Conservation (phyloP, 2,888 invertebrate species). For the Boloria selene region DNA sequence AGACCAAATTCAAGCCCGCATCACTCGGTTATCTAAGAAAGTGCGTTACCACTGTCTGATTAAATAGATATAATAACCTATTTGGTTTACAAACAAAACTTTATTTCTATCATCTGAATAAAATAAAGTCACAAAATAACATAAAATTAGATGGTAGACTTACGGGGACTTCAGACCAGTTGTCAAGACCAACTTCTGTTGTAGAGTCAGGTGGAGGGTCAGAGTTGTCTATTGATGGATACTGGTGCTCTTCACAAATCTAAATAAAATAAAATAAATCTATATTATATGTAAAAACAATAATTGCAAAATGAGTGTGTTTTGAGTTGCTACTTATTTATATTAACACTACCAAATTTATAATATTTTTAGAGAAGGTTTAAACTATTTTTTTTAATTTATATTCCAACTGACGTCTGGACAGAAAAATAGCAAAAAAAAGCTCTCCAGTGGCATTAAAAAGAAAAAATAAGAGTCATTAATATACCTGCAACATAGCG, state of each 20-base stretch:
- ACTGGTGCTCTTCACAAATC: slow-evolving; percentile 80
- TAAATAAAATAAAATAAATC: slow-evolving; percentile 42
- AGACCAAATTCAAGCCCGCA: too few species aligned
- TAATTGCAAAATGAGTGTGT: too few species aligned
- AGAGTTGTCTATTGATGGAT: slow-evolving; percentile 72
- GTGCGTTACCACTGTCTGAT: too few species aligned
- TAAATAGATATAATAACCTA: too few species aligned
- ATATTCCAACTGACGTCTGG: too few species aligned
- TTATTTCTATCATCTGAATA: background rate
- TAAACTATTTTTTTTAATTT: too few species aligned
- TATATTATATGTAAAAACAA: background rate
- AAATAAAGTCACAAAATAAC: background rate
- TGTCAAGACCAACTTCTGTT: slow-evolving; percentile 61
- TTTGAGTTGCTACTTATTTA: too few species aligned
- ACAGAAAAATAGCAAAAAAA: too few species aligned
- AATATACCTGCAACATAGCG: slow-evolving; percentile 83
- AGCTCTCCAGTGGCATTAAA: too few species aligned
- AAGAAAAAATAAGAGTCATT: background rate
- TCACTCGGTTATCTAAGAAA: too few species aligned
- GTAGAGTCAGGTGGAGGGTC: slow-evolving; percentile 63
- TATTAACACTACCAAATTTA: too few species aligned
- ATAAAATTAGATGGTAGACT: slow-evolving; percentile 26
- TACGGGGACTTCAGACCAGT: slow-evolving; percentile 65
- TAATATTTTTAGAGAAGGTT: background rate
- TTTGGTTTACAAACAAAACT: too few species aligned